Evolutionary conservation across 2,113 vertebrate species (phyloP).

Genomic region (Mustela nigripes): DNA sequence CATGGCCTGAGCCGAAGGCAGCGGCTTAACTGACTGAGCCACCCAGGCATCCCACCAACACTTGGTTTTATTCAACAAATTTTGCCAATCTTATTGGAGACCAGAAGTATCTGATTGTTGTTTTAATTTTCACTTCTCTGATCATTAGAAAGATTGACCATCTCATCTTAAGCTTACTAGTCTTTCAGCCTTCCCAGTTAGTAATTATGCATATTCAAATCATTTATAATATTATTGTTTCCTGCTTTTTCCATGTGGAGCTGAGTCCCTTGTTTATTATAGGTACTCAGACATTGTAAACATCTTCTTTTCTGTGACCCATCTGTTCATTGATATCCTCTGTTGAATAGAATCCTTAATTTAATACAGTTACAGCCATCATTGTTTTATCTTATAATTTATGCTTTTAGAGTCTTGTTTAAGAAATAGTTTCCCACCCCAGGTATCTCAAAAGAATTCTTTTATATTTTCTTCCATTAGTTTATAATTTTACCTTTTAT

Average conservation of each 20-base stretch:
- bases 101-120: background rate
- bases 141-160: background rate
- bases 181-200: background rate
- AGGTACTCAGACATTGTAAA: background rate
- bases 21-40: too few relatives aligned
- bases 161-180: background rate
- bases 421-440: background rate
- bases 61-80: background rate
- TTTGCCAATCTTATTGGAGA: background rate
- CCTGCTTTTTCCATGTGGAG: background rate
- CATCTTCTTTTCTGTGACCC: background rate
- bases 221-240: background rate
- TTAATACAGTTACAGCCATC: background rate
- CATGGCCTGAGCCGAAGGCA: too few relatives aligned
- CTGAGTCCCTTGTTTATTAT: background rate
- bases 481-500: background rate
- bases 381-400: background rate
- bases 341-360: constrained; percentile 38
- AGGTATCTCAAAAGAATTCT: background rate
- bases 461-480: background rate
- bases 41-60: background rate
- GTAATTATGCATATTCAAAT: background rate
- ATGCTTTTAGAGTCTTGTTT: background rate
- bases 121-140: background rate
- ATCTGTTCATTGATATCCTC: background rate